Conservation (phyloP, 2,113 vertebrate genomes). For the Ursus arctos region DNA sequence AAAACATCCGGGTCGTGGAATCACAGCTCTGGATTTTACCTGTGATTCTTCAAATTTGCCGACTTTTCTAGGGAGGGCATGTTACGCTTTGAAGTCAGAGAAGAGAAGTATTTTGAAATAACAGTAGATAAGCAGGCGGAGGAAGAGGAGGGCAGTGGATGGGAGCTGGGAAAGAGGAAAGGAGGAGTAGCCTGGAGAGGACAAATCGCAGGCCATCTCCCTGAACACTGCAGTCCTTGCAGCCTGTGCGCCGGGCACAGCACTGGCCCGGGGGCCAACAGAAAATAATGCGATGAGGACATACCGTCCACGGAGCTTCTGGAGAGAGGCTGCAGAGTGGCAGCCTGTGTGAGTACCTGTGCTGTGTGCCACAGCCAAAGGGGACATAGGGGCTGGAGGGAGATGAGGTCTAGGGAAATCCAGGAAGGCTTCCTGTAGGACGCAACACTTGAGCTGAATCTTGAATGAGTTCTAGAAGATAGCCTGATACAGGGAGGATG, state of each 20-base stretch:
- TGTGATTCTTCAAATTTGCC: background rate
- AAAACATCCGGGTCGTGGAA: background rate
- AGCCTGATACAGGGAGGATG: background rate
- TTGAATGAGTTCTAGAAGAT: background rate
- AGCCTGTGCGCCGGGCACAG: background rate
- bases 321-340: background rate
- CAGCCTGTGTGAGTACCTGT: background rate
- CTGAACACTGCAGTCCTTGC: no score
- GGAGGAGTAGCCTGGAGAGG: background rate
- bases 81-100: background rate
- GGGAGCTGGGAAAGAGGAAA: background rate
- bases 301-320: fast-evolving
- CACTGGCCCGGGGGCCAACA: background rate
- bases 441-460: background rate
- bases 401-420: background rate
- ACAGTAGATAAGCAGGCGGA: background rate
- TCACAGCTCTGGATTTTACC: background rate
- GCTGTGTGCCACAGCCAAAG: background rate
- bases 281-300: background rate
- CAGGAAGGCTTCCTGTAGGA: background rate
- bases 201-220: background rate
- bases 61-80: background rate
- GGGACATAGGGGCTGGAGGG: background rate
- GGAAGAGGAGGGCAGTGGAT: background rate
- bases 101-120: background rate